Base-by-base conservation (phyloP, 2,797 vertebrate species). In the Platyrinchus mystaceus region DNA sequence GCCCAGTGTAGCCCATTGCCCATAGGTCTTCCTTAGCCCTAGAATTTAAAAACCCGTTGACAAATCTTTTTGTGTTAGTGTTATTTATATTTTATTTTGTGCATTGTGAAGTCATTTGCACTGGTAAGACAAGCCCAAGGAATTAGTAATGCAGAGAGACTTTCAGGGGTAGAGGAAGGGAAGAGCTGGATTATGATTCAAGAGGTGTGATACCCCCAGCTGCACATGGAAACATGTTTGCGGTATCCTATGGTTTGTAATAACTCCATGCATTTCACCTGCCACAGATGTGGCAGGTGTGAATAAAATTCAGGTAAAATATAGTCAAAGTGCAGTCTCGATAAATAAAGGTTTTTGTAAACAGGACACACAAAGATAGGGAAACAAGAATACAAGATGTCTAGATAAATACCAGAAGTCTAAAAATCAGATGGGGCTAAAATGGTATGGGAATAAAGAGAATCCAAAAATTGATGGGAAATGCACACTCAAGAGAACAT, bases 291-390 rank as follows among this genome's bases (percentile, higher is more conserved):
- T 43, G 44, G 17, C 50, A 87, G 63, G 34, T 75, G 66, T 12
- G 62, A 93, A 80, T 85, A 92, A 87, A 94, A 87, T 60, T 87
- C 78, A 71, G 10, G 4, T 77, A 71, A 83, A 68, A 68, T 64
- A 59, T 18, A 68, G 53, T 36, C 64, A 62, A 91, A 83, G 27
- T 16, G 4, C 34, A 71, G 27, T 49, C 49, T 85, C 68, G 74
- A 91, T 22, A 91, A 83, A 80, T 53, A 73, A 81, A 92, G 36
- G 24, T 18, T 56, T 89, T 69, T 82, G 44, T 75, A 75, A 94
- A 75, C 71, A 89, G 36, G 53, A 49, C 13, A 37, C 26, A 49
- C 24, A 46, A 36, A 87, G 44, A 53, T 5, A 63, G 7, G 14
- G 37, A 87, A 63, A 8, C 6, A 52, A 34, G 67, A 74, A 83